Conservation (phyloP, 1,140 invertebrate species). For the Drosophila mayri region DNA sequence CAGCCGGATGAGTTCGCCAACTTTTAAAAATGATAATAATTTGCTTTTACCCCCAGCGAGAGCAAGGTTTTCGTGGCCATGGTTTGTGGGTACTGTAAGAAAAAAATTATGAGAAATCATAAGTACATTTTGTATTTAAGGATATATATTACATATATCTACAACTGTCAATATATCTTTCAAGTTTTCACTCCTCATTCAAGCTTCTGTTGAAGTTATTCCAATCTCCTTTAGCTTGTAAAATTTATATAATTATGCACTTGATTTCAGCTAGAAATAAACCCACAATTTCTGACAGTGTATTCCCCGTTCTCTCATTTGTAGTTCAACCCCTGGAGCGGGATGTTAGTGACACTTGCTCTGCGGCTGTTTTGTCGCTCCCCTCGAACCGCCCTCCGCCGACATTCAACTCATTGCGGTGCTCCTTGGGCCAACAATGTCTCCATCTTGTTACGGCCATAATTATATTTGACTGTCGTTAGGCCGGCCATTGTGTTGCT, state of each 20-base stretch:
- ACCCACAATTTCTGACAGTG: conserved; percentile 2
- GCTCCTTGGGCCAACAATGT: conserved; percentile 60
- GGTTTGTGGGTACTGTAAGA: conserved; percentile 19
- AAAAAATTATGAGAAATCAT: background rate
- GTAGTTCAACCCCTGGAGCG: conserved; percentile 40
- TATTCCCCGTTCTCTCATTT: conserved; percentile 23
- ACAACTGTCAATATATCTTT: background rate
- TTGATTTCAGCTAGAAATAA: too few species aligned
- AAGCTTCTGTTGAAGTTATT: background rate
- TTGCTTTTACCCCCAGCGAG: conserved; percentile 52
- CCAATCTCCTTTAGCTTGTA: background rate
- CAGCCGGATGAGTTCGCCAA: conserved; percentile 56
- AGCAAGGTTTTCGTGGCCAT: conserved; percentile 17
- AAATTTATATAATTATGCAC: background rate
- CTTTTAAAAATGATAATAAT: conserved; percentile 79
- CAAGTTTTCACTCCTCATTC: background rate
- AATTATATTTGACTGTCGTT: conserved; percentile 81
- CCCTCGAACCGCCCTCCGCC: conserved; percentile 4
- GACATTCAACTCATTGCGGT: conserved; percentile 39
- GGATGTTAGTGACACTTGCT: conserved; percentile 62
- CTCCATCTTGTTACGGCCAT: conserved; percentile 75
- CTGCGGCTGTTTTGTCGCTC: conserved; percentile 54
- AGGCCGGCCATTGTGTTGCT: conserved; percentile 45
- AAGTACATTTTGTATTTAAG: too few species aligned
- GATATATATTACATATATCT: background rate